Percentiles rank a stretch among this genome's conserved stretches.
Evolutionary conservation across 2,888 invertebrate species (phyloP).

Genomic region (Drosophila nr. fundita): DNA sequence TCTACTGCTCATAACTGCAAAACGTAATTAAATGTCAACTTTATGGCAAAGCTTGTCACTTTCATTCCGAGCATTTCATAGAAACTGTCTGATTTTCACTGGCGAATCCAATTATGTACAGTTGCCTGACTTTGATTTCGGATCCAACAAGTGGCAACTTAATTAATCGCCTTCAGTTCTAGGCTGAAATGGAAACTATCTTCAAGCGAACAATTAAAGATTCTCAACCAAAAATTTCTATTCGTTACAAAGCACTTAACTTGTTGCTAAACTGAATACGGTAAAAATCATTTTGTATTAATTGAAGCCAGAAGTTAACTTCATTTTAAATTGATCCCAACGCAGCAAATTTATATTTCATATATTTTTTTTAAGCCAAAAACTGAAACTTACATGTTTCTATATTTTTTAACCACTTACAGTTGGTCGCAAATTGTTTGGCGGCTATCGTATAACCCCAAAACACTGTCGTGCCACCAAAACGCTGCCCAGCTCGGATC

Average conservation of each 20-base stretch:
- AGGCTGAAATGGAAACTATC: constrained; percentile 11
- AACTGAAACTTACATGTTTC: neutral
- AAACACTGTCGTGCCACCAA: constrained; percentile 91
- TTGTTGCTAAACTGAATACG: neutral
- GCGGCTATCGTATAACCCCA: constrained; percentile 94
- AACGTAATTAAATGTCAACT: constrained; percentile 29
- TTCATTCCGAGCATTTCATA: constrained; percentile 69
- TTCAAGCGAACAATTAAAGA: neutral
- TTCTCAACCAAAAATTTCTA: neutral
- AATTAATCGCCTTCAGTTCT: constrained; percentile 33
- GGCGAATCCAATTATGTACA: constrained; percentile 67
- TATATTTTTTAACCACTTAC: constrained; percentile 25
- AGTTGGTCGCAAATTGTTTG: constrained; percentile 90
- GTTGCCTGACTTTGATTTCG: constrained; percentile 56
- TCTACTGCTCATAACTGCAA: constrained; percentile 48
- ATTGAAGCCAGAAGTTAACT: neutral
- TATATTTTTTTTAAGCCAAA: neutral
- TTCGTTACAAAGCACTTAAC: neutral
- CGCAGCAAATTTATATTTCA: neutral
- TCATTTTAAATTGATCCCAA: neutral
- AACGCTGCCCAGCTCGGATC: constrained; percentile 87
- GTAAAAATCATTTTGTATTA: neutral
- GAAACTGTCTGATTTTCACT: constrained; percentile 57
- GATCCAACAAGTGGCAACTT: constrained; percentile 33
- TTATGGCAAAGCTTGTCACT: constrained; percentile 59